Percentiles rank a stretch among this genome's conserved stretches.
These are phyloP conservation scores for Acrossocheilus wenchowensis DNA, from an alignment of 2,797 vertebrate species.

Conservation along the genomic window DNA sequence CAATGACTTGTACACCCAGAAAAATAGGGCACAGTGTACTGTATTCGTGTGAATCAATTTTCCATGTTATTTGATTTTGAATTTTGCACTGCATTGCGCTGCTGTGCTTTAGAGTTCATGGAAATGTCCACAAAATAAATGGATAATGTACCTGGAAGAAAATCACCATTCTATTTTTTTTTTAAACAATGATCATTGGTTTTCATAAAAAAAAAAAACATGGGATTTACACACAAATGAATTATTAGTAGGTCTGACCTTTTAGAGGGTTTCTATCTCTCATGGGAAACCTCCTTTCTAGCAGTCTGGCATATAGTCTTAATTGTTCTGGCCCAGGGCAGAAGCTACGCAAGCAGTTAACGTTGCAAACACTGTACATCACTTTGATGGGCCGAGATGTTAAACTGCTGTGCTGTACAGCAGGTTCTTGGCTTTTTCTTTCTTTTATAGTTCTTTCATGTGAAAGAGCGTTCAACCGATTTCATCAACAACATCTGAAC, in stretches of 20 bases:
- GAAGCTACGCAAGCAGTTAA: not conserved
- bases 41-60: not conserved
- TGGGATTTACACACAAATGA: not conserved
- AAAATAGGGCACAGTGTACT: no score
- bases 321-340: not conserved
- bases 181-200: not conserved
- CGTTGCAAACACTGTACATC: not conserved
- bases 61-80: no score
- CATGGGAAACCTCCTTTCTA: not conserved
- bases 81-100: no score
- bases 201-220: not conserved
- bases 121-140: no score
- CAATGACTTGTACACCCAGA: not conserved
- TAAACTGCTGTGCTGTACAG: constrained; percentile 1
- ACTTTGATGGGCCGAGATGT: not conserved
- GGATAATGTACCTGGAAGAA: no score
- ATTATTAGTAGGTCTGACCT: not conserved
- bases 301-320: not conserved
- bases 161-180: no score
- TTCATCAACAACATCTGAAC: no score
- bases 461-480: not conserved
- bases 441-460: not conserved
- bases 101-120: no score
- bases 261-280: not conserved
- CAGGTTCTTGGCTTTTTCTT: not conserved